Evolutionary conservation across 2,113 vertebrate genomes (phyloP).

Genomic region (Otolemur garnettii): DNA sequence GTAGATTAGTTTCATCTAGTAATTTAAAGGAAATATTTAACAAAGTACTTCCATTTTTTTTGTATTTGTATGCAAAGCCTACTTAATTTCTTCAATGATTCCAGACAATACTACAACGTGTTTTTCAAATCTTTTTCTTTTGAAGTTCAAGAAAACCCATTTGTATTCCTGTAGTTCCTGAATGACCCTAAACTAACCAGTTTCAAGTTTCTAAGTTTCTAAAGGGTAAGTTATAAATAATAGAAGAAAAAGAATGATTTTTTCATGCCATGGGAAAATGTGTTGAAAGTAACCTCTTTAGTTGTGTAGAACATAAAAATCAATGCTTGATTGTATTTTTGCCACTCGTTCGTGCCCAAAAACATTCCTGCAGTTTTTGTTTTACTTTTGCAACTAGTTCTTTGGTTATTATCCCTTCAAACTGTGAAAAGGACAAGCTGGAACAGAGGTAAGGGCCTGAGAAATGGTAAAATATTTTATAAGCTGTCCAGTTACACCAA

Average conservation of each 20-base stretch:
- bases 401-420: not conserved
- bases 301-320: constrained; percentile 32
- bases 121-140: constrained; percentile 37
- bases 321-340: constrained; percentile 46
- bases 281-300: not conserved
- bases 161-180: not conserved
- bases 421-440: not conserved
- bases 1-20: not conserved
- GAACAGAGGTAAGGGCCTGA: too few relatives aligned
- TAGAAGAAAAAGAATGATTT: not conserved
- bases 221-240: constrained; percentile 34
- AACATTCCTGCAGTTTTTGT: not conserved
- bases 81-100: not conserved
- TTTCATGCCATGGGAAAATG: constrained; percentile 10
- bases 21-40: not conserved
- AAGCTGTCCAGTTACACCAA: too few relatives aligned
- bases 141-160: not conserved
- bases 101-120: not conserved
- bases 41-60: not conserved
- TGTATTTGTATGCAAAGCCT: not conserved
- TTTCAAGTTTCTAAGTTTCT: constrained; percentile 33
- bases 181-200: not conserved
- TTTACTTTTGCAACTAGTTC: not conserved
- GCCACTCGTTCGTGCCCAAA: not conserved
- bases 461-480: too few relatives aligned